Evolutionary conservation across 2,888 invertebrate genomes (phyloP), one percentile per base, ranked within the genome.

Genomic region (Noctuana brunneofusca): DNA sequence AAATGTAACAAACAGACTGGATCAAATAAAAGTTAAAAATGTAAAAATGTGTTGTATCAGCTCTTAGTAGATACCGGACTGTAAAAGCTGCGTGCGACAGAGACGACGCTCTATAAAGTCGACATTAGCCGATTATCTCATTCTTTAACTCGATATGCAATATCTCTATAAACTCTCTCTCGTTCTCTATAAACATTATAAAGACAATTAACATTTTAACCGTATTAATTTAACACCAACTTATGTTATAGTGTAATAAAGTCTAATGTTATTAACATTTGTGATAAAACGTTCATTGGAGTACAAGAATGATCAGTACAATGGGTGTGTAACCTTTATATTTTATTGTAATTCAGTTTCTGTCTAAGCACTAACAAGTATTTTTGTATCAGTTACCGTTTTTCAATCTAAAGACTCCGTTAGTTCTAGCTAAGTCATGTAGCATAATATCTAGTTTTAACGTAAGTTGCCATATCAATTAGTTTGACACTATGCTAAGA

Each of bases 381-480:
- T 41, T 49, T 24, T 24, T 20, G 18, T 38, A 27, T 55, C 20
- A 55, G 62, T 62, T 62, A 62, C 62, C 62, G 49, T 60, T 60
- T 27, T 49, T 41, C 52, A 38, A 55, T 60, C 48, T 62, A 49
- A 54, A 48, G 62, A 62, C 38, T 62, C 48, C 46, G 18, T 46
- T 60, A 35, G 49, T 62, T 62, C 16, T 62, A 55, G 48, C 48
- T 62, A 54, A 62, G 54, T 62, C 60, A 48, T 49, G 54, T 62
- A 62, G 54, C 11, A 55, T 62, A 62, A 54, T 12, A 12, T 48
- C 38, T 55, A 55, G 54, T 59, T 43, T 38, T 60, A 60, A 48
- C 9, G 59, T 60, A 69, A 69, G 71, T 74, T 74, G 71, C 76
- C 75, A 75, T 79, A 76, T 76, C 75, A 73, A 72, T 73, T 71